phyloP scores from a whole-genome alignment of 2,113 vertebrate species.

The Okapia johnstoni region DNA sequence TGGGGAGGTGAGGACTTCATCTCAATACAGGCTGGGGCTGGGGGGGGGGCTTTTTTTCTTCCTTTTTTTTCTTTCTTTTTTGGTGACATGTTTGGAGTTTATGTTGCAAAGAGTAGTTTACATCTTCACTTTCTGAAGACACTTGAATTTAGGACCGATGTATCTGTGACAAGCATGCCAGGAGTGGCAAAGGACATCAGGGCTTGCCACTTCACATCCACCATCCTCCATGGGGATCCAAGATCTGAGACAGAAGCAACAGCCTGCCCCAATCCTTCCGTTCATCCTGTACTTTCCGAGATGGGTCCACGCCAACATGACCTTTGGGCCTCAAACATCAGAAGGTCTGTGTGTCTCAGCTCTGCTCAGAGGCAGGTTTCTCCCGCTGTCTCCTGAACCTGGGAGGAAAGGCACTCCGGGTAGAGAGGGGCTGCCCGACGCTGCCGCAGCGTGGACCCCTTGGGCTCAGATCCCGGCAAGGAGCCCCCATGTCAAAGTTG shows the following conservation, averaged over 20 bases:
- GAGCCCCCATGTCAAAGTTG: constrained; percentile 54
- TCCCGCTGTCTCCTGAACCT: background rate
- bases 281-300: background rate
- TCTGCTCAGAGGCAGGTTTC: background rate
- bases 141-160: constrained; percentile 88
- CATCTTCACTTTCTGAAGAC: constrained; percentile 87
- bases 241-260: constrained; percentile 42
- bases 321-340: background rate
- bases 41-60: background rate
- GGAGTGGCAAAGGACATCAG: constrained; percentile 27
- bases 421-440: constrained; percentile 35
- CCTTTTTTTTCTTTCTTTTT: background rate
- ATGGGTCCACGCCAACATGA: background rate
- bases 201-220: constrained; percentile 36
- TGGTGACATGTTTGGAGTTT: constrained; percentile 70
- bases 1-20: constrained; percentile 32
- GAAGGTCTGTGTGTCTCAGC: background rate
- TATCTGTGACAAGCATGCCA: constrained; percentile 85
- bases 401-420: background rate
- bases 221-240: background rate
- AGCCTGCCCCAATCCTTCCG: background rate
- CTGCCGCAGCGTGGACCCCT: constrained; percentile 33
- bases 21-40: constrained; percentile 13
- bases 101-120: constrained; percentile 82
- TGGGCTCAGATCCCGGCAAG: constrained; percentile 28